These are phyloP conservation scores for Yponomeuta sedellus DNA, from an alignment of 2,888 invertebrate genomes.

Conservation along the genomic window DNA sequence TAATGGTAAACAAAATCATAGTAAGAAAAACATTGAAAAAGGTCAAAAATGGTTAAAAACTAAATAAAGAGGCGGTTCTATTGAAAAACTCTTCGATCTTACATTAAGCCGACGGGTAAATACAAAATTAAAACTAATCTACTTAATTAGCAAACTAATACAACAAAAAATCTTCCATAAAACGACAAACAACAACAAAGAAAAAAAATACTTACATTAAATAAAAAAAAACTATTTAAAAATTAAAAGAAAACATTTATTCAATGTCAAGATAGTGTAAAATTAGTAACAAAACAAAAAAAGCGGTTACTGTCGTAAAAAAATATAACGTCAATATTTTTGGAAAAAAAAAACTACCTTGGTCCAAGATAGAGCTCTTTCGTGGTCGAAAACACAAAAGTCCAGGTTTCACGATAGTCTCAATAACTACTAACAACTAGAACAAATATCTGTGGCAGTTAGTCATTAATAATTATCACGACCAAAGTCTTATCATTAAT, in stretches of 20 bases:
- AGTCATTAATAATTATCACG: conserved; percentile 31
- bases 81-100: conserved; percentile 16
- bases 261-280: not conserved
- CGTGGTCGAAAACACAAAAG: conserved; percentile 39
- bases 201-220: not conserved
- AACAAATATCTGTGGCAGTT: conserved; percentile 45
- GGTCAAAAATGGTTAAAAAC: too few relatives aligned
- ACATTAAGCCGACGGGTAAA: conserved; percentile 17
- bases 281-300: not conserved
- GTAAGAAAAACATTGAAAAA: too few relatives aligned
- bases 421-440: conserved; percentile 37
- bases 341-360: conserved; percentile 53
- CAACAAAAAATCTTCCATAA: conserved; percentile 13
- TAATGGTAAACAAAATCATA: too few relatives aligned
- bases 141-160: conserved; percentile 17
- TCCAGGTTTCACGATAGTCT: conserved; percentile 42
- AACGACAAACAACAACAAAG: not conserved
- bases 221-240: not conserved
- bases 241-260: not conserved
- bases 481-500: conserved; percentile 51
- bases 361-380: conserved; percentile 34
- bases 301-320: not conserved
- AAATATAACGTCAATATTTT: too few relatives aligned
- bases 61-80: conserved; percentile 4
- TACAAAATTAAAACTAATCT: not conserved